Conservation (phyloP, 2,888 invertebrate genomes). For the Epiblema foenella region DNA sequence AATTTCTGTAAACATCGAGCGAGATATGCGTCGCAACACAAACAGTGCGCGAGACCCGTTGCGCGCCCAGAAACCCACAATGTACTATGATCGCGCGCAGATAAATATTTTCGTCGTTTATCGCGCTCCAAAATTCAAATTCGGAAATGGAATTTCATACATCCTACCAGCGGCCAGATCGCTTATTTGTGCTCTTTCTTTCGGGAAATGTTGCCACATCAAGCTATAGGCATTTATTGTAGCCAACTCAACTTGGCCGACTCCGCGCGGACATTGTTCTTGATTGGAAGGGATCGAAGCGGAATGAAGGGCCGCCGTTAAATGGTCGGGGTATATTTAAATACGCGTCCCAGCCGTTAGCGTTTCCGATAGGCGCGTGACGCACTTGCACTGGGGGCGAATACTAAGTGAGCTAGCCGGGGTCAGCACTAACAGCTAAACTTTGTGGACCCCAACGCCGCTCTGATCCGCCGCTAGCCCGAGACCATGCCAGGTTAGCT, state of each 20-base stretch:
- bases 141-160: slow-evolving; percentile 12
- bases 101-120: slow-evolving; percentile 10
- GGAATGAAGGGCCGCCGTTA: slow-evolving; percentile 50
- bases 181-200: slow-evolving; percentile 19
- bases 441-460: slow-evolving; percentile 45
- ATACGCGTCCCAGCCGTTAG: slow-evolving; percentile 72
- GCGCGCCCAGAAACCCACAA: not conserved
- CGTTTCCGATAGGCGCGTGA: slow-evolving; percentile 81
- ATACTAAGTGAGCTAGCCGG: slow-evolving; percentile 68
- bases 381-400: slow-evolving; percentile 68
- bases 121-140: slow-evolving; percentile 35
- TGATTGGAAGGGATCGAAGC: slow-evolving; percentile 46
- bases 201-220: slow-evolving; percentile 7
- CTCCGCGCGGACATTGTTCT: slow-evolving; percentile 29
- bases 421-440: slow-evolving; percentile 46
- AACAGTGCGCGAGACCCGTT: slow-evolving; percentile 45
- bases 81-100: slow-evolving; percentile 3
- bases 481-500: not conserved
- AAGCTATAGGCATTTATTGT: slow-evolving; percentile 34
- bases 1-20: slow-evolving; percentile 50
- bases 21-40: slow-evolving; percentile 47
- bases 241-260: slow-evolving; percentile 34
- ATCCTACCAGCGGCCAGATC: not conserved
- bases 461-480: slow-evolving; percentile 5
- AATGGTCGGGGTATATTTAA: slow-evolving; percentile 64